phyloP scores from a whole-genome alignment of 2,113 vertebrate genomes.

The Apeltes quadracus region DNA sequence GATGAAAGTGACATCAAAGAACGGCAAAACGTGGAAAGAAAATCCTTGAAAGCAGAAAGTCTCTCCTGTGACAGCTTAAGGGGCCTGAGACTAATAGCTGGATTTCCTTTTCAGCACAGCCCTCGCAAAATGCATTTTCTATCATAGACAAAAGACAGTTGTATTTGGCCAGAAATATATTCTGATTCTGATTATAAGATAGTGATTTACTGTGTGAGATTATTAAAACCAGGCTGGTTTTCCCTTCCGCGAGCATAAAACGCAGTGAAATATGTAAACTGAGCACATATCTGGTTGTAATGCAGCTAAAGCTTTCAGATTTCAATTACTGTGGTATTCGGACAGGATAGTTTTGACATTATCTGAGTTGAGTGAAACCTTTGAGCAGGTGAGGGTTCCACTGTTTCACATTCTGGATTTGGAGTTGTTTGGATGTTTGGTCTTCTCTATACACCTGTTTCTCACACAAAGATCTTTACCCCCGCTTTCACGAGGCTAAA shows the following conservation, averaged over 20 bases:
- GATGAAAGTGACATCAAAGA: slow-evolving; percentile 47
- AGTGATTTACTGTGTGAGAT: not conserved
- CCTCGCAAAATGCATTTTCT: slow-evolving; percentile 58
- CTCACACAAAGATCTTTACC: slow-evolving; percentile 14
- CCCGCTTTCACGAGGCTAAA: slow-evolving; percentile 55
- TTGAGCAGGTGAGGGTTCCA: slow-evolving; percentile 56
- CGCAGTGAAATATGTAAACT: not conserved
- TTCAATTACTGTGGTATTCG: not conserved
- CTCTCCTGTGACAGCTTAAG: slow-evolving; percentile 46
- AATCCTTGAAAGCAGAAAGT: slow-evolving; percentile 53
- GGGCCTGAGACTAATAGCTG: slow-evolving; percentile 53
- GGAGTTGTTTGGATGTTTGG: slow-evolving; percentile 47
- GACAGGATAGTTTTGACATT: slow-evolving; percentile 15
- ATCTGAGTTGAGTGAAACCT: slow-evolving; percentile 53
- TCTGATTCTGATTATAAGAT: not conserved
- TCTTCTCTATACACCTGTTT: slow-evolving; percentile 45
- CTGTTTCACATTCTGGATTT: slow-evolving; percentile 29
- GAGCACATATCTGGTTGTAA: not conserved
- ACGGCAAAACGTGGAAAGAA: slow-evolving; percentile 27
- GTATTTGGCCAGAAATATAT: slow-evolving; percentile 25
- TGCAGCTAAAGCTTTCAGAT: slow-evolving; percentile 7
- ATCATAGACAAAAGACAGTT: slow-evolving; percentile 46
- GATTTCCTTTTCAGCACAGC: slow-evolving; percentile 54
- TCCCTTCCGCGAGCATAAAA: not conserved
- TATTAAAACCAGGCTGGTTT: slow-evolving; percentile 13